Evolutionary conservation across 2,113 vertebrate genomes (phyloP).

Genomic region (Proterorhinus semilunaris): DNA sequence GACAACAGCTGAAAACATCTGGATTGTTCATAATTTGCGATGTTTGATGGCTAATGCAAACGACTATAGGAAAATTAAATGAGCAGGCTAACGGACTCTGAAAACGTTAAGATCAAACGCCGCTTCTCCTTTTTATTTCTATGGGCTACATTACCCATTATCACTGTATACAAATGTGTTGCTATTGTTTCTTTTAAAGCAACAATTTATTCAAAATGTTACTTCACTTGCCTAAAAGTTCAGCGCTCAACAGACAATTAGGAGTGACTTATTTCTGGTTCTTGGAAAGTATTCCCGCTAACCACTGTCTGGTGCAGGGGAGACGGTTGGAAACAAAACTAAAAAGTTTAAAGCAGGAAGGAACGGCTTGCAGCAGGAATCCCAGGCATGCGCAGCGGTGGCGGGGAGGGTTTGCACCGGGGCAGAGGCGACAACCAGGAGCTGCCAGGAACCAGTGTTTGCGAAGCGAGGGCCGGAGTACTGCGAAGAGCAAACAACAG

Average conservation of each 20-base stretch:
- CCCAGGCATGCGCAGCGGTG: conserved; percentile 57
- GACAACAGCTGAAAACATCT: no score
- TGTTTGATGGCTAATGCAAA: no score
- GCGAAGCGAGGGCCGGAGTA: conserved; percentile 46
- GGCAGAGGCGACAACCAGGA: conserved; percentile 50
- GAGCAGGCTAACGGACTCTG: no score
- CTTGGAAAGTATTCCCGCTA: conserved; percentile 62
- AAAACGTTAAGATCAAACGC: no score
- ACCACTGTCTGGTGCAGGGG: conserved; percentile 51
- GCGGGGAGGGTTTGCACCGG: conserved; percentile 35
- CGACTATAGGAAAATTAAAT: no score
- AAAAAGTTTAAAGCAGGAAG: conserved; percentile 45
- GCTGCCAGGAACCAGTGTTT: conserved; percentile 54
- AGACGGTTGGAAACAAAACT: conserved; percentile 24
- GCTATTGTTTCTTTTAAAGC: no score
- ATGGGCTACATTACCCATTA: no score
- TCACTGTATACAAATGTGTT: no score
- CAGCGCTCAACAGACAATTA: conserved; percentile 44
- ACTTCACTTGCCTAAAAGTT: background rate
- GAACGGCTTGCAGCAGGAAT: conserved; percentile 57
- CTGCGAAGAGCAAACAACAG: conserved; percentile 35
- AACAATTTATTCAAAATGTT: no score
- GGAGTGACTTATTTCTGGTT: conserved; percentile 63
- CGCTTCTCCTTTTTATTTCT: no score
- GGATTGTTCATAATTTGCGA: no score